Percentiles rank a stretch among this genome's conserved stretches.
Evolutionary conservation across 2,113 vertebrate species (phyloP).

Genomic region (Labrus mixtus): DNA sequence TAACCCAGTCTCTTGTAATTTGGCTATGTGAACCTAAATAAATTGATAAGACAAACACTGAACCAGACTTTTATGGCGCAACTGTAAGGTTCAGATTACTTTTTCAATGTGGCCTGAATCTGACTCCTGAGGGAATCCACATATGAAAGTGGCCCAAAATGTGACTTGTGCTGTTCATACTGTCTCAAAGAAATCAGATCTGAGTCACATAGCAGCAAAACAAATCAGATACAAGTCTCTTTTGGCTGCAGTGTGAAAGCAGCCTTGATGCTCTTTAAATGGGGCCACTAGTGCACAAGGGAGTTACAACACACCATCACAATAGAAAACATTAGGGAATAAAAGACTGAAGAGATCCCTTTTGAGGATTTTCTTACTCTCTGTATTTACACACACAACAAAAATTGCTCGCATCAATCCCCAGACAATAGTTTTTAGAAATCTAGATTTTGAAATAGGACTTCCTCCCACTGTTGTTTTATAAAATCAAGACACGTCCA

Average conservation of each 20-base stretch:
- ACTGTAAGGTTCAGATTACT: background rate
- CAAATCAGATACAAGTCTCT: too few species aligned
- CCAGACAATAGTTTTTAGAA: background rate
- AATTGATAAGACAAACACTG: background rate
- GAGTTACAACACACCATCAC: background rate
- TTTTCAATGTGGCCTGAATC: too few species aligned
- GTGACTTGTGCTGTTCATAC: too few species aligned
- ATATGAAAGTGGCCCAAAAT: too few species aligned
- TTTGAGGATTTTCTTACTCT: background rate
- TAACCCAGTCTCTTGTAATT: slow-evolving; percentile 32
- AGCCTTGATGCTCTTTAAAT: background rate
- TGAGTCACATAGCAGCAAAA: too few species aligned
- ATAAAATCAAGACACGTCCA: background rate
- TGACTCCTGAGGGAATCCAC: too few species aligned
- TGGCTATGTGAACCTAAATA: slow-evolving; percentile 1
- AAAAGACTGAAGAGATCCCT: background rate
- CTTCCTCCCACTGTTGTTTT: background rate
- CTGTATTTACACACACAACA: background rate
- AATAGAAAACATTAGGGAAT: background rate
- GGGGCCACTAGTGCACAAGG: background rate
- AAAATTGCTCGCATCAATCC: background rate
- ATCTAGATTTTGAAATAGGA: accelerated
- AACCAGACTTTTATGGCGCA: background rate
- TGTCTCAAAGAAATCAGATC: too few species aligned
- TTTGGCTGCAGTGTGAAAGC: too few species aligned